Base-by-base conservation (phyloP, 2,888 invertebrate genomes). In the Deroplatys truncata region DNA sequence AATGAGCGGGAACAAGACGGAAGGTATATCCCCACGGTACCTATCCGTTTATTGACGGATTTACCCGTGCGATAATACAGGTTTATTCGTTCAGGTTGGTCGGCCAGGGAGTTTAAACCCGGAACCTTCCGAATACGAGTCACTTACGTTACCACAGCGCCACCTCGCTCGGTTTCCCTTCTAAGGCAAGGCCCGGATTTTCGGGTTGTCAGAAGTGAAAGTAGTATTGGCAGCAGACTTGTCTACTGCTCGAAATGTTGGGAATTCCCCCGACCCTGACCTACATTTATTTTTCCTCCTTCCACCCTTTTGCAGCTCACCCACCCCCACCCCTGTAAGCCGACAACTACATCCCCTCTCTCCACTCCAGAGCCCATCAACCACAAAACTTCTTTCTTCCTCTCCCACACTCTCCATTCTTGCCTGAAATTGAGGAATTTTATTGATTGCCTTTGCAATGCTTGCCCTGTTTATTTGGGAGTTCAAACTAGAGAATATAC, bases 371-470 rank as follows among this genome's bases (percentile, higher is more conserved):
- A 43, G 56, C 56, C 84, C 85, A n/a, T 85, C 49, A n/a, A 72
- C 85, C 85, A 56, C 85, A 85, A 85, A 85, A 49, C 85, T 49
- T 85, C 85, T 85, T 85, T 85, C 56, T 49, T 85, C 2, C 85
- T 72, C 56, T 72, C 56, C 13, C 43, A 72, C 20, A 43, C 28
- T 84, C 89, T 90, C 90, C 56, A 88, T 90, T 90, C 90, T 90
- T 88, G 83, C 85, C 85, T 88, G 90, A 86, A 88, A 88, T 89
- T 89, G 89, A 89, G 89, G 88, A 88, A 88, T 89, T 89, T 89
- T 89, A 89, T 89, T 89, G 89, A 89, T 89, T 89, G 35, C 83
- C 56, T 2, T 10, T 56, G 7, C 56, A 16, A 20, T 56, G 3
- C n/a, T 31, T 31, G 49, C n/a, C n/a, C 15, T 9, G 49, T 9